Evolutionary conservation across 2,113 vertebrate genomes (phyloP).

Genomic region (Zosterops borbonicus): DNA sequence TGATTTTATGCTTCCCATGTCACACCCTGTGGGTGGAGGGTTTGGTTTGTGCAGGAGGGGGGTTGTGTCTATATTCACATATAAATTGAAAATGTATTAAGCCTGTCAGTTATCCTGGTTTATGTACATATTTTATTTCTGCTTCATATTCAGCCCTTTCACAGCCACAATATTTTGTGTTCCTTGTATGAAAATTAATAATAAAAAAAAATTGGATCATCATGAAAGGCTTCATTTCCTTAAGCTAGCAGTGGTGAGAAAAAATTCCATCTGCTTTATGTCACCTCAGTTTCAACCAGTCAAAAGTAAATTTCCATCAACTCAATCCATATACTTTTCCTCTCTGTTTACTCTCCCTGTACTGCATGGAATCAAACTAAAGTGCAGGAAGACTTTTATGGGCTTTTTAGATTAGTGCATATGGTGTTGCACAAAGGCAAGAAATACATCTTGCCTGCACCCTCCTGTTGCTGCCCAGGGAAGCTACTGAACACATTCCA

Average conservation of each 20-base stretch:
- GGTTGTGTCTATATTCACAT: slow-evolving; percentile 32
- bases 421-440: background rate
- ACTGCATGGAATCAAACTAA: background rate
- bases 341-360: slow-evolving; percentile 53
- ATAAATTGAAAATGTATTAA: slow-evolving; percentile 55
- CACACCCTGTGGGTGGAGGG: background rate
- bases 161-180: slow-evolving; percentile 58
- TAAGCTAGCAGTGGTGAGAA: slow-evolving; percentile 60
- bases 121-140: slow-evolving; percentile 59
- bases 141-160: slow-evolving; percentile 46
- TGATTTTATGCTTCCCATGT: background rate
- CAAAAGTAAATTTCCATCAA: slow-evolving; percentile 63
- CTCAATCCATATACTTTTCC: slow-evolving; percentile 32
- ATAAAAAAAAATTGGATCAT: slow-evolving; percentile 53
- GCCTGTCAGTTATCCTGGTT: slow-evolving; percentile 53
- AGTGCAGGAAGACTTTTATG: slow-evolving; percentile 5
- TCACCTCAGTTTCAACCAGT: slow-evolving; percentile 62
- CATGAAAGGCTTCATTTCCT: slow-evolving; percentile 62
- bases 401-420: slow-evolving; percentile 15
- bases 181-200: slow-evolving; percentile 62
- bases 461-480: background rate
- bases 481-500: background rate
- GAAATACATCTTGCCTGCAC: background rate
- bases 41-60: background rate
- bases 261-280: slow-evolving; percentile 57